Evolutionary conservation across 2,113 vertebrate species (phyloP), one percentile per base, ranked within the genome.

Genomic region (Monarcha castaneiventris): DNA sequence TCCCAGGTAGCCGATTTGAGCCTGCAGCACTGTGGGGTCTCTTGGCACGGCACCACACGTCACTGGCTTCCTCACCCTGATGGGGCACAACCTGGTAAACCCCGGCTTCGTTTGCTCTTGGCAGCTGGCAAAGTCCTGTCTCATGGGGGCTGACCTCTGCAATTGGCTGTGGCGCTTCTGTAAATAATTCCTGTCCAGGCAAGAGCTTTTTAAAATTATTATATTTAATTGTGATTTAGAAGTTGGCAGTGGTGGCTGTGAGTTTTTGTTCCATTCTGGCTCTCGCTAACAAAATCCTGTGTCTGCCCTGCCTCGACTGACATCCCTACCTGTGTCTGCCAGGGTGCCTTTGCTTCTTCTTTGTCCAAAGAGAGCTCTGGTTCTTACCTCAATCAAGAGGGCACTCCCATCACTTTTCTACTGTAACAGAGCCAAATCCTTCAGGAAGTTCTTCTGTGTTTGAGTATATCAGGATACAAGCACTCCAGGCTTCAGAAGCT

Each of bases 21-120:
- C 32, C 21, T 1, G 1, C 58, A 73, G 85, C 58, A 22, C 41
- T 13, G 62, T 13, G 5, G 48, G 52, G 11, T 75, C 54, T n/a
- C 4, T 29, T 9, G 2, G 27, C 4, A 12, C 1, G 0, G 41
- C n/a, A 11, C 62, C 5, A 4, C 7, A 5, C 1, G 0, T 51
- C 23, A 0, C 66, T 27, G 55, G 2, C 12, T 54, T 55, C 78
- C 62, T 87, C 41, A 11, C 46, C 62, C 18, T 4, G 49, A 10
- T 2, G 2, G 61, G 37, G 32, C 16, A 3, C 61, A 25, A 41
- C 32, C 41, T 4, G 2, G 46, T 46, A 23, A 46, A 41, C 23
- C 25, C 46, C 4, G 2, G 41, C 41, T 85, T 51, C 0, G 0
- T 61, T 55, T 35, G 10, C 51, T 46, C 21, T 15, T 25, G 6